Conservation (phyloP, 1,140 invertebrate genomes). For the Cydia splendana region DNA sequence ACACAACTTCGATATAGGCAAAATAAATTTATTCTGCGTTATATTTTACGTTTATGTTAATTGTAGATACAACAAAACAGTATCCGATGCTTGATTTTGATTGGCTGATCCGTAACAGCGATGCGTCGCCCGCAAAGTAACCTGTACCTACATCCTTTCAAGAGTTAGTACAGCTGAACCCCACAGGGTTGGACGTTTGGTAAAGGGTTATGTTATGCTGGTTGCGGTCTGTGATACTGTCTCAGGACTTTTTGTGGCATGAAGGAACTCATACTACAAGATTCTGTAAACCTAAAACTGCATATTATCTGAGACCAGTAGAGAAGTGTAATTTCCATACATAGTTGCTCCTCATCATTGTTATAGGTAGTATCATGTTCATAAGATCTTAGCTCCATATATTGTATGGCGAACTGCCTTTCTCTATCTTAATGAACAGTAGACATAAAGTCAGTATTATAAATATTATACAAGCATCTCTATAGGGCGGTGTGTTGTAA, state of each 20-base stretch:
- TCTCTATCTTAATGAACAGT: no score
- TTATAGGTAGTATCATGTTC: background rate
- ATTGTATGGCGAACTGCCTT: no score
- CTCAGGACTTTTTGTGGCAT: conserved; percentile 30
- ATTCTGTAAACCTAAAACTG: conserved; percentile 18
- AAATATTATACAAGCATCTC: no score
- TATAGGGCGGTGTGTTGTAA: no score
- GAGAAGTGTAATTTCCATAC: background rate
- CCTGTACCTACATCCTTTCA: conserved; percentile 58
- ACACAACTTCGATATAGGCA: conserved; percentile 10
- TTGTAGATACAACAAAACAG: conserved; percentile 79
- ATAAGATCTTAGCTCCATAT: background rate
- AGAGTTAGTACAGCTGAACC: conserved; percentile 51
- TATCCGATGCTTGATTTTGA: conserved; percentile 80
- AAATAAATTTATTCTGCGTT: conserved; percentile 44
- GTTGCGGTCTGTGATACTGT: conserved; percentile 46
- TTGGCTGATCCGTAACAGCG: conserved; percentile 77
- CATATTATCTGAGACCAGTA: background rate
- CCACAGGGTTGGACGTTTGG: conserved; percentile 49
- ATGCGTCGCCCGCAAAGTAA: conserved; percentile 66
- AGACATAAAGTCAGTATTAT: no score
- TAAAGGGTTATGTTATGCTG: conserved; percentile 55
- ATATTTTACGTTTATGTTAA: conserved; percentile 73
- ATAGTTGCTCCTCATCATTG: background rate
- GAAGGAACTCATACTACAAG: background rate